These are phyloP conservation scores for Craseonycteris thonglongyai DNA, from an alignment of 2,113 vertebrate species.

Conservation along the genomic window DNA sequence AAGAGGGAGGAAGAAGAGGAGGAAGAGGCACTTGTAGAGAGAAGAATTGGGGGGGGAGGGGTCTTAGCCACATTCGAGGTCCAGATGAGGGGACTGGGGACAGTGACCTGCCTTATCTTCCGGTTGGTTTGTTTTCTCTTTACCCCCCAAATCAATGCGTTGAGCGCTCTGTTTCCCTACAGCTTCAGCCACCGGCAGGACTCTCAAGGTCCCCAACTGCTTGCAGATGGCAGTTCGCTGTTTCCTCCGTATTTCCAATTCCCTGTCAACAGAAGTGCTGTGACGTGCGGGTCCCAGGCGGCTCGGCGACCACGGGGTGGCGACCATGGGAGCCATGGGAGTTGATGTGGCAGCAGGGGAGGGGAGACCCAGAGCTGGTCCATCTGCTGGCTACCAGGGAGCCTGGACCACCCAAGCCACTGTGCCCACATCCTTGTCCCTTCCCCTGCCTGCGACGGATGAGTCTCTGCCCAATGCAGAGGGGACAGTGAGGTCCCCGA, in stretches of 20 bases:
- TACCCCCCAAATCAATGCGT: background rate
- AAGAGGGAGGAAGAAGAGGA: background rate
- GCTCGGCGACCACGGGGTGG: fast-evolving
- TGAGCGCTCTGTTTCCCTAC: background rate
- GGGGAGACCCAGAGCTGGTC: no score
- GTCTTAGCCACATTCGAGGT: background rate
- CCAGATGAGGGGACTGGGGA: background rate
- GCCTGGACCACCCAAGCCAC: fast-evolving
- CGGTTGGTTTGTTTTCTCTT: no score
- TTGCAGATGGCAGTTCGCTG: background rate
- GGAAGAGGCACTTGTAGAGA: fast-evolving
- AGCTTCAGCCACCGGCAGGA: background rate
- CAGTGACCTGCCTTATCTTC: no score
- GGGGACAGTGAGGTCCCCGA: fast-evolving
- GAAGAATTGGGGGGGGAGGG: background rate
- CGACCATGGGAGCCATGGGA: fast-evolving
- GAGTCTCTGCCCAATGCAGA: background rate
- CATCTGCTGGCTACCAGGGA: background rate
- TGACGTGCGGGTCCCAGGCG: no score
- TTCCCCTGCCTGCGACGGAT: background rate
- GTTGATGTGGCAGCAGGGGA: no score
- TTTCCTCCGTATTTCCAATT: background rate
- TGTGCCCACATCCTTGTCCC: no score
- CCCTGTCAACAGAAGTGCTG: no score
- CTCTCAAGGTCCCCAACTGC: background rate